Percentiles rank a stretch among this genome's conserved stretches.
These are phyloP conservation scores for Meloidogyne chitwoodi DNA, from an alignment of 1,140 invertebrate species.

Conservation along the genomic window DNA sequence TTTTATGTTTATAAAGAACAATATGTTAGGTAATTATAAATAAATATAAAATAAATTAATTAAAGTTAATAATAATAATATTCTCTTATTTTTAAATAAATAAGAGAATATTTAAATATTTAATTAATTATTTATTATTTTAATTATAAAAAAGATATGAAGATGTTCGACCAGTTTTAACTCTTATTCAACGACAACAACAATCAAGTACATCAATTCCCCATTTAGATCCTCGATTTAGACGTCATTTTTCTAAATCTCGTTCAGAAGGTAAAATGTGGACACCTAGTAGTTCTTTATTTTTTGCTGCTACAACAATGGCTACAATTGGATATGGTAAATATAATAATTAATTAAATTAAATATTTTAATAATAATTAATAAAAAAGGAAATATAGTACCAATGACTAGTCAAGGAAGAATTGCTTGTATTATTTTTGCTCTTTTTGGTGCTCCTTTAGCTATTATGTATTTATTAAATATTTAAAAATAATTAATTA, in stretches of 20 bases:
- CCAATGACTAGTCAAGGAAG: slow-evolving; percentile 63
- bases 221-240: slow-evolving; percentile 34
- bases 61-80: too few species aligned
- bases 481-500: not conserved
- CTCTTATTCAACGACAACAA: slow-evolving; percentile 21
- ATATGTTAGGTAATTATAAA: slow-evolving; percentile 46
- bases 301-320: slow-evolving; percentile 59
- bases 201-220: not conserved
- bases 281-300: slow-evolving; percentile 54
- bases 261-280: slow-evolving; percentile 59
- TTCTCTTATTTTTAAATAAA: too few species aligned
- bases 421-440: slow-evolving; percentile 64
- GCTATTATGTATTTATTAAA: slow-evolving; percentile 12
- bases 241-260: slow-evolving; percentile 45
- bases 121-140: too few species aligned
- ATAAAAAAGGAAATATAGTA: slow-evolving; percentile 65
- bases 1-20: slow-evolving; percentile 57
- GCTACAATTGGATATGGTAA: slow-evolving; percentile 56
- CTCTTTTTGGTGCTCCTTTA: slow-evolving; percentile 63
- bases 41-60: not conserved
- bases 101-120: too few species aligned
- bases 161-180: slow-evolving; percentile 37
- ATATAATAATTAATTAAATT: not conserved
- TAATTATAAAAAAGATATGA: slow-evolving; percentile 36
- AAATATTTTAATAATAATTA: slow-evolving; percentile 2